Base-by-base conservation (phyloP, 2,113 vertebrate species). In the Corythornis madagascariensis region DNA sequence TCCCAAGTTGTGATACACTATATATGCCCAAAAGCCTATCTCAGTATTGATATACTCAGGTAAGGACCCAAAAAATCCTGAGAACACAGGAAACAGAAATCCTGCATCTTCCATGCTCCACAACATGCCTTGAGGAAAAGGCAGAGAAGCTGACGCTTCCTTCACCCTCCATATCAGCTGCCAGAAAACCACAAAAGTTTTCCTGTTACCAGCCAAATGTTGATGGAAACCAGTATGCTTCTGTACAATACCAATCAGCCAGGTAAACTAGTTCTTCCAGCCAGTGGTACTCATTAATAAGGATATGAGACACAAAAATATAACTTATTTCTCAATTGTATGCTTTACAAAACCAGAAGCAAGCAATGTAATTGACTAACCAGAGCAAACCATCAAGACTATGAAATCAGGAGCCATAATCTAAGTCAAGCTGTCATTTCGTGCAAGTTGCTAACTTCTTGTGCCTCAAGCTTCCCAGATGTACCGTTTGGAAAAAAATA, bases 401-500 rank as follows among this genome's bases (percentile, higher is more conserved):
- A 42, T 26, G 29, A 95, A 93, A 88, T 84, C 86, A 93, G 93
- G 94, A 59, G 64, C 86, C 89, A 57, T 79, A 88, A 83, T 69
- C 20, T 73, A 92, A 92, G 93, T 81, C 92, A 81, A 88, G 65
- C 72, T 66, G 77, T 94, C 92, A 94, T 69, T 91, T 74, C 66
- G 19, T 40, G 43, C 45, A 83, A 80, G 90, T 83, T 63, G 40
- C 53, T 71, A 56, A 86, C 52, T 94, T 96, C 57, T 94, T 28
- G 63, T 96, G 95, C 93, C 96, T 96, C 95, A 93, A 95, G 86
- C 86, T 97, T 93, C 92, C 94, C 96, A 97, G 92, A 97, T 90
- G 86, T 67, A 96, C 69, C 94, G 88, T 96, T 96, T 93, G 89
- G 93, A 93, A 96, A 97, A 38, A 97, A 97, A 96, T 65, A 89